These are phyloP conservation scores for Zaprionus africanus DNA, from an alignment of 1,140 invertebrate species.

Conservation along the genomic window DNA sequence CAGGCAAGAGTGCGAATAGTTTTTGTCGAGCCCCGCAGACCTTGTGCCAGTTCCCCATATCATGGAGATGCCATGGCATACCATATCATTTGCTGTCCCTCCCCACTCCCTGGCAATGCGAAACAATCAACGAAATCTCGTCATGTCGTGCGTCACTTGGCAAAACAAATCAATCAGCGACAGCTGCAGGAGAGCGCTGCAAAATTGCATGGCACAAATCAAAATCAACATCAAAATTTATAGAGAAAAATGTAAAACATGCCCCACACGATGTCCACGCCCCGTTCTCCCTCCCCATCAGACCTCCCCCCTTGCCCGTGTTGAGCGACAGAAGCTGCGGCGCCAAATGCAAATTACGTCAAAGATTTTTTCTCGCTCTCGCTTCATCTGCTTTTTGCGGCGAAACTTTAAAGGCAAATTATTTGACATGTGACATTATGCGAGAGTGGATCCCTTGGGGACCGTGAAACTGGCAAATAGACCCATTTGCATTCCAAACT, in stretches of 20 bases:
- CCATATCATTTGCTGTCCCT: slow-evolving; percentile 18
- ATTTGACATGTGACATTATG: slow-evolving; percentile 73
- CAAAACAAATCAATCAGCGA: slow-evolving; percentile 80
- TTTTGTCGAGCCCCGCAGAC: slow-evolving; percentile 32
- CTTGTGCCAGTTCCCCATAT: slow-evolving; percentile 46
- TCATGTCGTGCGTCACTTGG: slow-evolving; percentile 62
- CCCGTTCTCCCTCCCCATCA: no score
- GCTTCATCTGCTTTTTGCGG: slow-evolving; percentile 41
- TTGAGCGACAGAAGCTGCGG: slow-evolving; percentile 60
- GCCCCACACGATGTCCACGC: slow-evolving; percentile 35
- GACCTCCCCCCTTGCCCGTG: not conserved
- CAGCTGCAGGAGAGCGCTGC: slow-evolving; percentile 37
- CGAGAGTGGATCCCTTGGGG: slow-evolving; percentile 40
- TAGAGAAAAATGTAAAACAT: slow-evolving; percentile 34
- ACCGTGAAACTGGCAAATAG: slow-evolving; percentile 16
- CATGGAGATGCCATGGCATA: slow-evolving; percentile 16
- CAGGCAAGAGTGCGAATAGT: slow-evolving; percentile 38
- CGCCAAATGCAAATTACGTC: slow-evolving; percentile 73
- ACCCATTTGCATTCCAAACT: slow-evolving; percentile 35
- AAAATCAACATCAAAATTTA: slow-evolving; percentile 30
- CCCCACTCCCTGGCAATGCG: not conserved
- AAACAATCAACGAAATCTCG: slow-evolving; percentile 50
- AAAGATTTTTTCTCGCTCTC: slow-evolving; percentile 35
- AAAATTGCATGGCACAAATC: slow-evolving; percentile 53
- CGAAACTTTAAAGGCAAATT: slow-evolving; percentile 71